These are phyloP conservation scores for Actinemys pallida DNA, from an alignment of 2,113 vertebrate species.

Conservation along the genomic window DNA sequence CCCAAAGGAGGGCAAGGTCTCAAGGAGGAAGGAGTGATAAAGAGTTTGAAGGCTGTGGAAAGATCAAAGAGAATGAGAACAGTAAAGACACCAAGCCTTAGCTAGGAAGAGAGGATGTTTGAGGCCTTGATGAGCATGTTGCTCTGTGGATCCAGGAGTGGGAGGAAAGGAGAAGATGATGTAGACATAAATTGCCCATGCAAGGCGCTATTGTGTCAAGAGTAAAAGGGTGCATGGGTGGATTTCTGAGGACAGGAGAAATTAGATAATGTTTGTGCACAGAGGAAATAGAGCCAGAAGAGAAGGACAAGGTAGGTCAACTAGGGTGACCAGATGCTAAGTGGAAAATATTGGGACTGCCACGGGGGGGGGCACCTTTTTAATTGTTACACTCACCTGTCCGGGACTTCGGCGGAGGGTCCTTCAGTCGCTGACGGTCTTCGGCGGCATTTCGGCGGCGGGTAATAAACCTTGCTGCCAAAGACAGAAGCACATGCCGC, in stretches of 20 bases:
- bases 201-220: background rate
- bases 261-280: background rate
- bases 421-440: too few species aligned
- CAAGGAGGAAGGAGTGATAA: background rate
- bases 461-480: too few species aligned
- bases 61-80: background rate
- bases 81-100: background rate
- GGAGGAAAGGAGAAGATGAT: background rate
- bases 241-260: background rate
- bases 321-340: too few species aligned
- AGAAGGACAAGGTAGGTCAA: background rate
- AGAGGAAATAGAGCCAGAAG: background rate
- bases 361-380: too few species aligned
- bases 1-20: background rate
- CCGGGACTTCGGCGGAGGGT: too few species aligned
- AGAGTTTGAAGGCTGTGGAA: background rate
- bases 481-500: too few species aligned
- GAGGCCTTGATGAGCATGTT: fast-evolving
- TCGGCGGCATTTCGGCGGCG: too few species aligned
- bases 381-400: too few species aligned
- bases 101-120: background rate
- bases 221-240: background rate
- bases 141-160: background rate
- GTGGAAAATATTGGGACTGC: too few species aligned
- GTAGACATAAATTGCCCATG: background rate